Conservation (phyloP, 1,140 invertebrate genomes). For the Araneus ventricosus region DNA sequence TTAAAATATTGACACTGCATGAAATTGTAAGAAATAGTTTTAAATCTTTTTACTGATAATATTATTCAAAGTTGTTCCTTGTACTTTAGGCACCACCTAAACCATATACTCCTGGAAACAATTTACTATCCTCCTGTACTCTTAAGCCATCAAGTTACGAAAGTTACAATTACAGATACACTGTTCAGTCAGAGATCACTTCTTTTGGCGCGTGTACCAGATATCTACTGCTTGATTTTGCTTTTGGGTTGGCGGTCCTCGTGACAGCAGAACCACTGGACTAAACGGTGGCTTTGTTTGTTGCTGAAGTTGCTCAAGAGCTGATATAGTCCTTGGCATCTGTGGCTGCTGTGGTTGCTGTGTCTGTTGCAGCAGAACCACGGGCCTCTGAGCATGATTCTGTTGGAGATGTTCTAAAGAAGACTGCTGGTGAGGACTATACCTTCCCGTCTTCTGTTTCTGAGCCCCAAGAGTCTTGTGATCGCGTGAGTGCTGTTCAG, state of each 20-base stretch:
- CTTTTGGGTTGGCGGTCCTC: constrained; percentile 60
- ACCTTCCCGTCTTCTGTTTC: neutral
- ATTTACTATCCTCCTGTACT: neutral
- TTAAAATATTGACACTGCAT: no score
- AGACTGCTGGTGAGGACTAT: constrained; percentile 9
- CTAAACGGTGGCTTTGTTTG: constrained; percentile 69
- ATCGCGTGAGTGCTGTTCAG: neutral
- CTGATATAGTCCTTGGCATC: neutral
- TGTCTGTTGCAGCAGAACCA: neutral
- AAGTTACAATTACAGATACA: neutral
- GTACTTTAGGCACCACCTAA: neutral
- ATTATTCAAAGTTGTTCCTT: neutral
- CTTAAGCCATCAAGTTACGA: neutral
- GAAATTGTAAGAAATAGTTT: no score
- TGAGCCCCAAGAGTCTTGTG: neutral
- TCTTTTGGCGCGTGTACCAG: constrained; percentile 63
- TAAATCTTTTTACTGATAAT: neutral
- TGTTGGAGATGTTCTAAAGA: constrained; percentile 27
- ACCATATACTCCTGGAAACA: neutral
- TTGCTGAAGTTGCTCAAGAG: constrained; percentile 46
- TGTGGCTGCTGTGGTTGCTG: constrained; percentile 40
- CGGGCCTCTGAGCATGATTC: neutral
- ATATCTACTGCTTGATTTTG: constrained; percentile 70
- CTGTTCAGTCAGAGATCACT: neutral
- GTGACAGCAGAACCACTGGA: constrained; percentile 58